Conservation (phyloP, 2,797 vertebrate genomes). For the Trichosurus vulpecula region DNA sequence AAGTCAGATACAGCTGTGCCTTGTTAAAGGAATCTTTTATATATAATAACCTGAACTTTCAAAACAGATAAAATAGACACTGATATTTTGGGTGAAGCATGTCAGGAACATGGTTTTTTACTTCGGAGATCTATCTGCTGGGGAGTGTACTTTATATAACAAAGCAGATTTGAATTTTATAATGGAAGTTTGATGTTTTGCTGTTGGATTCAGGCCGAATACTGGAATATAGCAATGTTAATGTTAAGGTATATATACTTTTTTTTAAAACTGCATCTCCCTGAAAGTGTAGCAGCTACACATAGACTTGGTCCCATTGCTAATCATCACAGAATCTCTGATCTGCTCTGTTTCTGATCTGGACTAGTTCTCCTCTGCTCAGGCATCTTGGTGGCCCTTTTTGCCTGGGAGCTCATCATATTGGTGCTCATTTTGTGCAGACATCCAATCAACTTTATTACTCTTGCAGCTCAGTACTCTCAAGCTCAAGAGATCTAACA, state of each 20-base stretch:
- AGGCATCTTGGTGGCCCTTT: background rate
- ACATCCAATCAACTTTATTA: too few species aligned
- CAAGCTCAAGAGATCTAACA: background rate
- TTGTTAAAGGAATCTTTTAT: conserved; percentile 10
- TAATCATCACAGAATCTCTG: background rate
- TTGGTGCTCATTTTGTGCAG: background rate
- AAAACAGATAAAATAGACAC: background rate
- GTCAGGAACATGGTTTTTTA: background rate
- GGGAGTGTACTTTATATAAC: conserved; percentile 12
- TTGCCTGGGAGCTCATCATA: background rate
- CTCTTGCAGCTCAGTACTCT: background rate
- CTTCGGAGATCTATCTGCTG: conserved; percentile 7
- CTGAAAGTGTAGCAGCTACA: background rate
- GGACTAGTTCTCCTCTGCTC: background rate
- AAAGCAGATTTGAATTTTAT: conserved; percentile 55
- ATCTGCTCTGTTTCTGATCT: background rate
- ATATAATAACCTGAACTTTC: background rate
- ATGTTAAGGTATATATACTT: too few species aligned
- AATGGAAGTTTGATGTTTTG: conserved; percentile 15
- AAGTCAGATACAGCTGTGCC: conserved; percentile 27
- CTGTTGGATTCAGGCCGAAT: background rate
- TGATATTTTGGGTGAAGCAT: background rate
- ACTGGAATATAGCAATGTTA: background rate
- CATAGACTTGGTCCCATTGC: background rate
- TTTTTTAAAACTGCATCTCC: background rate